Conservation (phyloP, 2,113 vertebrate species). For the Ciconia stormi region DNA sequence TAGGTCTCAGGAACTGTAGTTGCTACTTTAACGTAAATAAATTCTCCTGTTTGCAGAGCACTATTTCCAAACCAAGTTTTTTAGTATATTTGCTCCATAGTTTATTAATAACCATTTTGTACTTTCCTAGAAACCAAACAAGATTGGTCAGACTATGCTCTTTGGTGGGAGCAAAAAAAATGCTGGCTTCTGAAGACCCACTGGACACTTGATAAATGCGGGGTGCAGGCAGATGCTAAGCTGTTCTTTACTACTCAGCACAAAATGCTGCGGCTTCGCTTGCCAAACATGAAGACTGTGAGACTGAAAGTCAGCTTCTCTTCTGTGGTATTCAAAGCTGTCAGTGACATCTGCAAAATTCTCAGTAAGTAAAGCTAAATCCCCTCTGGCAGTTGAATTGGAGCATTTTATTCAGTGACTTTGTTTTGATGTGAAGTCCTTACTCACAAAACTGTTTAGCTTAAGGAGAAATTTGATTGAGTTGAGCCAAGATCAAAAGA, state of each 20-base stretch:
- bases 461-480: not conserved
- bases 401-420: not conserved
- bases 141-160: conserved; percentile 96
- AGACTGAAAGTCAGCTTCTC: conserved; percentile 90
- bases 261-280: conserved; percentile 87
- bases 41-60: not conserved
- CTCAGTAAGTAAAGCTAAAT: conserved; percentile 85
- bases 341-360: conserved; percentile 88
- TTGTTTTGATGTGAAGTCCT: not conserved
- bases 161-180: conserved; percentile 96
- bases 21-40: not conserved
- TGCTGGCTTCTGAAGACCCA: conserved; percentile 96
- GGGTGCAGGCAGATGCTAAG: conserved; percentile 91
- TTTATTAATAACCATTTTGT: not conserved
- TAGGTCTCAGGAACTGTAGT: not conserved
- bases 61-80: not conserved
- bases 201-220: conserved; percentile 96
- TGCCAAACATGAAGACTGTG: conserved; percentile 91
- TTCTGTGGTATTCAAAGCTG: conserved; percentile 87
- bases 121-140: conserved; percentile 79
- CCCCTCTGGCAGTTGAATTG: not conserved
- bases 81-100: not conserved
- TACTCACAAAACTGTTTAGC: not conserved
- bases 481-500: not conserved
- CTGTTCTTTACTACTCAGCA: conserved; percentile 93